Evolutionary conservation across 2,797 vertebrate species (phyloP).

Genomic region (Sarcoramphus papa): DNA sequence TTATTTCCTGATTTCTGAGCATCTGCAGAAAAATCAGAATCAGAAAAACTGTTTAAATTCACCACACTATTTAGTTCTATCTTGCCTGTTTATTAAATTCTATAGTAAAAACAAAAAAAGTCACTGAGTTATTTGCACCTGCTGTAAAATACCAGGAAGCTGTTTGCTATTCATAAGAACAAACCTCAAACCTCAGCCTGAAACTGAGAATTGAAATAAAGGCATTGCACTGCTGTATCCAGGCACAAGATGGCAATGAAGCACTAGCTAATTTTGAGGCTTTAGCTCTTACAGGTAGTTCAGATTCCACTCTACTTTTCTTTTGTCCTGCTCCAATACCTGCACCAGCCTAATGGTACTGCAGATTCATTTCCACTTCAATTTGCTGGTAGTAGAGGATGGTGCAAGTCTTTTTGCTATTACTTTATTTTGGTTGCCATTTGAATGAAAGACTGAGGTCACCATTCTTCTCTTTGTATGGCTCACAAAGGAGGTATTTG

Average conservation of each 20-base stretch:
- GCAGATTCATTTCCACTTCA: background rate
- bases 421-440: background rate
- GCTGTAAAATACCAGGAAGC: background rate
- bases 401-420: background rate
- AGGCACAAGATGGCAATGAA: constrained; percentile 73
- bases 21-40: background rate
- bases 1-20: background rate
- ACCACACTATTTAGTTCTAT: background rate
- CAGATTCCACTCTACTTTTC: background rate
- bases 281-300: background rate
- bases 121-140: background rate
- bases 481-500: background rate
- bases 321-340: background rate
- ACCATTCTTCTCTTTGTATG: background rate
- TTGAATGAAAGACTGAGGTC: background rate
- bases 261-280: background rate
- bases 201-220: background rate
- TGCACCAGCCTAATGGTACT: background rate
- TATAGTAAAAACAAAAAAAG: background rate
- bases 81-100: background rate
- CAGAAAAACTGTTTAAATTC: background rate
- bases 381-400: background rate
- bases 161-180: background rate
- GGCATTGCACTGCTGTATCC: background rate
- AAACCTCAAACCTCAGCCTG: constrained; percentile 18